Conservation (phyloP, 1,140 invertebrate species). For the Caerostris extrusa region DNA sequence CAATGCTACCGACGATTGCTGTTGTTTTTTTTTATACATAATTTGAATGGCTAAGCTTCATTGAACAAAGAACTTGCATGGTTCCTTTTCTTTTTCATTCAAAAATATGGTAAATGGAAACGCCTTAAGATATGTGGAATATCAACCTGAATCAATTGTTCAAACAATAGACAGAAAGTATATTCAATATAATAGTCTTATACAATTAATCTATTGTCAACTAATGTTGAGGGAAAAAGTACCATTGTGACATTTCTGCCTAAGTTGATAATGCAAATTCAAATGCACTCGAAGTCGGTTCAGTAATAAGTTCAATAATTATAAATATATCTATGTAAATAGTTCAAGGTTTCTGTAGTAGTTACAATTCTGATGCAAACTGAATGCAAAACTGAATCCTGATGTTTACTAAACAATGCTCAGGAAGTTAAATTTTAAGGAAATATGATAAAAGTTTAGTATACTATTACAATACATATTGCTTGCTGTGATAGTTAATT, state of each 20-base stretch:
- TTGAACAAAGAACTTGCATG: constrained; percentile 39
- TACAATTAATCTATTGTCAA: constrained; percentile 17
- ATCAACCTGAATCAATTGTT: not conserved
- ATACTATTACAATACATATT: no score
- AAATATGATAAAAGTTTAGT: not conserved
- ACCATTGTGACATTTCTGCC: not conserved
- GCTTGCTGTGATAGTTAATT: no score
- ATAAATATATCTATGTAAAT: not conserved
- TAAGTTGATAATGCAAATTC: not conserved
- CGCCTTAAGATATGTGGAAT: constrained; percentile 32
- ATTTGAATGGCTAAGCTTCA: constrained; percentile 55
- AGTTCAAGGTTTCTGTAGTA: not conserved
- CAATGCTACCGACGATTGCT: not conserved
- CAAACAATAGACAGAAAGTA: not conserved
- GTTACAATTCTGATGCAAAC: not conserved
- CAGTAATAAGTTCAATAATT: not conserved
- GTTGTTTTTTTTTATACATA: not conserved
- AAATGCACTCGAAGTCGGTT: not conserved
- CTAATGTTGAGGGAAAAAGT: not conserved
- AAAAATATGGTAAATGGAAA: not conserved
- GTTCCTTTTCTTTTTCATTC: not conserved
- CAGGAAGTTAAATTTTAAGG: not conserved
- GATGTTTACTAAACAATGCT: not conserved
- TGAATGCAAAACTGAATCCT: not conserved
- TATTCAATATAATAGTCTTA: not conserved